Evolutionary conservation across 2,797 vertebrate genomes (phyloP).

Genomic region (Alectoris magna): DNA sequence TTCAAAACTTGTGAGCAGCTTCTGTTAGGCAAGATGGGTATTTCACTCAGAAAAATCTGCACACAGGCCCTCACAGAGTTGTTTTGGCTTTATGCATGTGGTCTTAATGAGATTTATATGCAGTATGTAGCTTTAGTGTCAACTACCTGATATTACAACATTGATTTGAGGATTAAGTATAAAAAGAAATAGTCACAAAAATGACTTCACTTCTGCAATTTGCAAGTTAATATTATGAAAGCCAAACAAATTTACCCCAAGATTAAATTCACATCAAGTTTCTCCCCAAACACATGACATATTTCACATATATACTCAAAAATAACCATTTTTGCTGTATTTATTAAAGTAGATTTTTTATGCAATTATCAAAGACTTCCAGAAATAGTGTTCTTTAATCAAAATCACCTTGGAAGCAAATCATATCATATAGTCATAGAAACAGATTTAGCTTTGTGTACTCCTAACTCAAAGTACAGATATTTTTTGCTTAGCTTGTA

Average conservation of each 20-base stretch:
- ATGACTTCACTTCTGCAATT: neutral
- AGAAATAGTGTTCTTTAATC: neutral
- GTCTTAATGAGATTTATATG: neutral
- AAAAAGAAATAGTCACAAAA: neutral
- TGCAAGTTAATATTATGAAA: neutral
- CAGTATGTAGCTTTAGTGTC: neutral
- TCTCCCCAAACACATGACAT: neutral
- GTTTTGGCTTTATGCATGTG: neutral
- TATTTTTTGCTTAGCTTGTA: neutral
- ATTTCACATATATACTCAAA: neutral
- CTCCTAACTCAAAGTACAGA: neutral
- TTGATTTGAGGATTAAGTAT: neutral
- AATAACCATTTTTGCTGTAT: neutral
- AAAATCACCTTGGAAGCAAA: neutral
- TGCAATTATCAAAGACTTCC: neutral
- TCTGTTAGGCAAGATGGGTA: neutral
- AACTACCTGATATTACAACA: neutral
- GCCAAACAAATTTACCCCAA: neutral
- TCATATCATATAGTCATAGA: neutral
- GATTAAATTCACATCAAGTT: neutral
- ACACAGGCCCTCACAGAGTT: rapidly evolving
- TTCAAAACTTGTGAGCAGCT: neutral
- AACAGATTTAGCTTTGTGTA: neutral
- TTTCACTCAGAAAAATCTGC: neutral
- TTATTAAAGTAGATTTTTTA: neutral